Evolutionary conservation across 2,888 invertebrate genomes (phyloP).

Genomic region (Arctia plantaginis): DNA sequence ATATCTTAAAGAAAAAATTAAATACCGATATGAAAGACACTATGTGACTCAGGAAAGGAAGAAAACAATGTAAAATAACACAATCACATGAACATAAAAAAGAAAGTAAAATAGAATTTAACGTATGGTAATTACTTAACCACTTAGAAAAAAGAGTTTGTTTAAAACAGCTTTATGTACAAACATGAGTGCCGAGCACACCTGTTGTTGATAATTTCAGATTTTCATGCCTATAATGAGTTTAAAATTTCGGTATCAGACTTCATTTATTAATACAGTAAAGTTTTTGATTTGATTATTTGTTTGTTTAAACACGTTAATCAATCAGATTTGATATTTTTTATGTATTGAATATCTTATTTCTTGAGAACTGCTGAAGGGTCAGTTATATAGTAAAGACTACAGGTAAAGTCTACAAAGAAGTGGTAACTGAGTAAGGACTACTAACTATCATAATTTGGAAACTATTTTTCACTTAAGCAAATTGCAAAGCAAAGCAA

Average conservation of each 20-base stretch:
- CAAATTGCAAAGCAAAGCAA: too few species aligned
- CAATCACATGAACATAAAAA: background rate
- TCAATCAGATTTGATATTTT: background rate
- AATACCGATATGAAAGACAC: too few species aligned
- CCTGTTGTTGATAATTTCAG: background rate
- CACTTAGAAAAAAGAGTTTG: background rate
- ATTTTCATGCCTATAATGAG: background rate
- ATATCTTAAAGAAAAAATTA: background rate
- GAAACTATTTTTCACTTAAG: background rate
- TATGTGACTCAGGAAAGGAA: too few species aligned
- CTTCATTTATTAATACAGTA: background rate
- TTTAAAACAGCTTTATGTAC: background rate
- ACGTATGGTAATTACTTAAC: background rate
- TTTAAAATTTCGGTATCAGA: background rate
- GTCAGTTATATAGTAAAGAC: background rate
- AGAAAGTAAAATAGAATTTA: background rate
- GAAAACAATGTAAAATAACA: too few species aligned
- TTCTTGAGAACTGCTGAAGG: background rate
- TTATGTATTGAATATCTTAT: background rate
- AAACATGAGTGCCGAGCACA: background rate
- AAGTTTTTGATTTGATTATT: background rate
- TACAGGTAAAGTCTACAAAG: background rate
- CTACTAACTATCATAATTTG: too few species aligned
- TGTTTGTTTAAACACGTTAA: background rate
- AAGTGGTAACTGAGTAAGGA: too few species aligned